Conservation (phyloP, 2,113 vertebrate genomes). For the Onychorhynchus coronatus region DNA sequence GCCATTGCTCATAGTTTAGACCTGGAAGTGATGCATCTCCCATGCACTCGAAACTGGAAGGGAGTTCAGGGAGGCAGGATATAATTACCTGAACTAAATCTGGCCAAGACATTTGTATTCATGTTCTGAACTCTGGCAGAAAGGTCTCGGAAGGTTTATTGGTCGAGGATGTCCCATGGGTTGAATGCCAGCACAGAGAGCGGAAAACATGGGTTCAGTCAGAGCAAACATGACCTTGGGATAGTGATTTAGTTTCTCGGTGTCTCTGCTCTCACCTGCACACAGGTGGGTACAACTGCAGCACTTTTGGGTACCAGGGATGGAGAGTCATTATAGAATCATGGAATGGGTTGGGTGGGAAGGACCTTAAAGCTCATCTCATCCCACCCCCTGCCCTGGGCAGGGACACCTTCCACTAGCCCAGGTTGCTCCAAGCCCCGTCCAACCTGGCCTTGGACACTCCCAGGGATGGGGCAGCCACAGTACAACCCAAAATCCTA, state of each 20-base stretch:
- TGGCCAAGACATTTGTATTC: not conserved
- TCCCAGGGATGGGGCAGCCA: no score
- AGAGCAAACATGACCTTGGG: not conserved
- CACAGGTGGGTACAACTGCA: not conserved
- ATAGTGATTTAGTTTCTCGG: not conserved
- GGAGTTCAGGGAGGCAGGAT: not conserved
- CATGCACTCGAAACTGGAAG: not conserved
- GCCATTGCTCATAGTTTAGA: not conserved
- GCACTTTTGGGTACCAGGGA: not conserved
- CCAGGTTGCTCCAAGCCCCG: not conserved
- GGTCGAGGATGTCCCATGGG: not conserved
- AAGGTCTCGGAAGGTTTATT: not conserved
- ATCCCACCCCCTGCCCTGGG: not conserved
- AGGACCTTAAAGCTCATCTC: not conserved
- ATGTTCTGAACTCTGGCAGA: not conserved
- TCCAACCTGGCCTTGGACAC: not conserved
- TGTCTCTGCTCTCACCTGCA: not conserved
- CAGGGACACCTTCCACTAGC: not conserved
- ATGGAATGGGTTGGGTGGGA: not conserved
- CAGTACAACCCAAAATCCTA: not conserved
- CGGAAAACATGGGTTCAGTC: not conserved
- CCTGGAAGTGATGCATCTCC: conserved; percentile 11
- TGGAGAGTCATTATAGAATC: not conserved
- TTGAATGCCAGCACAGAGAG: not conserved
- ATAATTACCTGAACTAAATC: not conserved